Evolutionary conservation across 2,113 vertebrate species (phyloP).

Genomic region (Malurus elegans): DNA sequence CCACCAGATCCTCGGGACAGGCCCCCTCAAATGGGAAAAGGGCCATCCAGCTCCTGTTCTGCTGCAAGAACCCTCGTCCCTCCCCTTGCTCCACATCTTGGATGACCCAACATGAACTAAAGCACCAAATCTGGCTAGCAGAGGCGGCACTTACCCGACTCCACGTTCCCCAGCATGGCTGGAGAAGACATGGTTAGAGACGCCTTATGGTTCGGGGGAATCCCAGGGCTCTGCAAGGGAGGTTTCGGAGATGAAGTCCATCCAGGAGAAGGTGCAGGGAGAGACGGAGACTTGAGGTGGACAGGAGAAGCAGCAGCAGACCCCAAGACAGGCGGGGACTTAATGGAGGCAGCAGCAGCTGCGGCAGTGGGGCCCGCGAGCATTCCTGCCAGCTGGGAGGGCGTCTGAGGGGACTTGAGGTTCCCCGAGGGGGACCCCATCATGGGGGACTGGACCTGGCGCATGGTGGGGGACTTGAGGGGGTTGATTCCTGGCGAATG

Average conservation of each 20-base stretch:
- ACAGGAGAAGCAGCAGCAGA: slow-evolving; percentile 98
- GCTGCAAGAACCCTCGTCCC: background rate
- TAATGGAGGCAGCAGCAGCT: slow-evolving; percentile 89
- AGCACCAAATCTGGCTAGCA: fast-evolving
- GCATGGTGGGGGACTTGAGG: slow-evolving; percentile 93
- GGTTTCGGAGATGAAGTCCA: slow-evolving; percentile 98
- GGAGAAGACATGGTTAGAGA: slow-evolving; percentile 94
- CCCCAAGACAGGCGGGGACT: slow-evolving; percentile 95
- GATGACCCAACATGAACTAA: fast-evolving
- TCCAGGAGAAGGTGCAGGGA: slow-evolving; percentile 94
- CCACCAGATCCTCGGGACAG: background rate
- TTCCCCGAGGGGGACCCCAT: slow-evolving; percentile 96
- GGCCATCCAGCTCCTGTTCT: background rate
- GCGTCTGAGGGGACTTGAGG: slow-evolving; percentile 97
- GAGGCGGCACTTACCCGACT: slow-evolving; percentile 79
- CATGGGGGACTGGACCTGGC: slow-evolving; percentile 98
- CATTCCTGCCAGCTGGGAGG: slow-evolving; percentile 96
- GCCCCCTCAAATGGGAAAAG: background rate
- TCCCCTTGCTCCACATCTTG: background rate
- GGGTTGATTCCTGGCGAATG: slow-evolving; percentile 97
- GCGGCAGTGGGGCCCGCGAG: slow-evolving; percentile 88
- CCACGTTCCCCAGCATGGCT: slow-evolving; percentile 91
- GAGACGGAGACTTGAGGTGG: slow-evolving; percentile 98
- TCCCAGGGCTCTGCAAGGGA: slow-evolving; percentile 95
- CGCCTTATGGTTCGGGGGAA: slow-evolving; percentile 90